Evolutionary conservation across 2,888 invertebrate genomes (phyloP), one percentile per base, ranked within the genome.

Genomic region (Esperia sulphurella): DNA sequence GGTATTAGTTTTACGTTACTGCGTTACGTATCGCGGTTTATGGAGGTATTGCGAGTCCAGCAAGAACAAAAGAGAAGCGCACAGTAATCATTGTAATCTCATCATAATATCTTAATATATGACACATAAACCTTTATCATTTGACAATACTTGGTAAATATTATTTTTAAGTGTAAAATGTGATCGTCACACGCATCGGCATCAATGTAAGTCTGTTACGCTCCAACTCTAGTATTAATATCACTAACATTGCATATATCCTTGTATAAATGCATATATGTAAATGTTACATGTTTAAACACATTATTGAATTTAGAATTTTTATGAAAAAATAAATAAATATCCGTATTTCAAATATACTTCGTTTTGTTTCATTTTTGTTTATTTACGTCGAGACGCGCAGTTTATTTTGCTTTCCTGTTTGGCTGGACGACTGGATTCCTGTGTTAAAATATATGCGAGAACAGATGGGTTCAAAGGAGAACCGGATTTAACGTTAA

Each of bases 301-400:
- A 89, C 89, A 89, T 89, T 88, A 90, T 86, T 89, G 86, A 90
- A 86, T 85, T 89, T 90, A 90, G 90, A 90, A 89, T 90, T 90
- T 90, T 90, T 90, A 90, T 90, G 89, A 89, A 90, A 90, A 86
- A 88, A 86, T 82, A 86, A 90, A 89, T 89, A 89, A 90, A 90
- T 88, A 89, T 89, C 90, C 88, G 89, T 89, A 89, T 89, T 89
- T 89, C 89, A 89, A 89, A 89, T 88, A 88, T 83, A 87, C 65
- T 61, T 76, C 61, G 74, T 79, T 83, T 85, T 50, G 79, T 83
- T 84, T 88, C 66, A 77, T 80, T 80, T 33, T 63, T 57, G 54
- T 59, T 63, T 61, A 54, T 61, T 61, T 65, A 55, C 44, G 51
- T 57, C 21, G 21, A 3, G 21, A 5, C 21, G 21, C 21, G 2